A percentile compares a stretch with the other conserved stretches of the same genome.
phyloP scores from a whole-genome alignment of 2,797 vertebrate genomes.

The Luscinia luscinia region DNA sequence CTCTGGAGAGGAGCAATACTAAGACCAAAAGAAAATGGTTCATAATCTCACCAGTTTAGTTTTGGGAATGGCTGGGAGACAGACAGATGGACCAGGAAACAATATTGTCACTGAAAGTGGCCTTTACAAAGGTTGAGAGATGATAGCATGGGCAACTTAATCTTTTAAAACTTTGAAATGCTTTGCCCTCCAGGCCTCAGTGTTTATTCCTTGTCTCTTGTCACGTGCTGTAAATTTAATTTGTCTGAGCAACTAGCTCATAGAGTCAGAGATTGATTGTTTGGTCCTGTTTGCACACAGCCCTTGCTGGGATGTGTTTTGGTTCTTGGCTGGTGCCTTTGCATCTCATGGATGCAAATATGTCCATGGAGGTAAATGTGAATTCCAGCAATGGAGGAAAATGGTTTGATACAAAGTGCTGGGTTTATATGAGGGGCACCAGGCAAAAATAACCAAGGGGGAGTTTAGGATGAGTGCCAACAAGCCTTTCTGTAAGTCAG shows the following conservation, averaged over 20 bases:
- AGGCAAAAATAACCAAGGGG: neutral
- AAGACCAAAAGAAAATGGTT: neutral
- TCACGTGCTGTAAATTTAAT: neutral
- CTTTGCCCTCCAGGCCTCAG: neutral
- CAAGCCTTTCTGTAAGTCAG: neutral
- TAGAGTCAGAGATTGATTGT: neutral
- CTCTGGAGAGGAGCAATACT: neutral
- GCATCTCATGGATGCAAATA: rapidly evolving
- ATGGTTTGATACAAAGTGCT: neutral
- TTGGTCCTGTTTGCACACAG: neutral
- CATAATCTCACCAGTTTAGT: neutral
- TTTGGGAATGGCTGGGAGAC: neutral
- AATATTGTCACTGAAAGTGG: neutral
- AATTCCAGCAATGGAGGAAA: neutral
- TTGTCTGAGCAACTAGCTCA: neutral
- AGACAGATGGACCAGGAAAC: neutral
- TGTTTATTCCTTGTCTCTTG: neutral
- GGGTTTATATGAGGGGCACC: neutral
- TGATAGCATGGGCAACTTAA: rapidly evolving
- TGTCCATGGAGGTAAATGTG: neutral
- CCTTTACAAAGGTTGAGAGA: neutral
- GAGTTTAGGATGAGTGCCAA: neutral
- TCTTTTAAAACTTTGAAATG: neutral
- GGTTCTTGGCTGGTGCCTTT: neutral
- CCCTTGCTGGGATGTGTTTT: neutral